Base-by-base conservation (phyloP, 2,113 vertebrate species). In the Mionectes macconnelli region DNA sequence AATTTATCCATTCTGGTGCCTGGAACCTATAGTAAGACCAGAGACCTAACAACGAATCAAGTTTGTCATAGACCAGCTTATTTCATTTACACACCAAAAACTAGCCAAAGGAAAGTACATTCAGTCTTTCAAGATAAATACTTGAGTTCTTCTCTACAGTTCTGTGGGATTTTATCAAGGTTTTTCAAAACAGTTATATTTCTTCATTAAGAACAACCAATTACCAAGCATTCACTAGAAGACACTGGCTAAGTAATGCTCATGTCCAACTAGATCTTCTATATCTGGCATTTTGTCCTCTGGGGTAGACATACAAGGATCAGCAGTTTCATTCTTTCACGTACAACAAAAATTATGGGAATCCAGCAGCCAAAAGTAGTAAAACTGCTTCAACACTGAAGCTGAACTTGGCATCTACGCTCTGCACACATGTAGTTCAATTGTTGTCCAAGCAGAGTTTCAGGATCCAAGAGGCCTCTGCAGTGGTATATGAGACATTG, bases 301-400 rank as follows among this genome's bases (percentile, higher is more conserved):
- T 78, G 68, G 42, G 82, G 69, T 39, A 87, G 94, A 94, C 66
- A 93, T 91, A 78, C 93, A 95, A 92, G 84, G 80, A 87, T 75
- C 60, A 24, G 86, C 89, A 97, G 95, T 94, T 92, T 89, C 95
- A 96, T 96, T 97, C 93, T 87, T 94, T 78, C 96, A 97, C 80
- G 64, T 93, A 95, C 69, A 60, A 49, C 64, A 95, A 84, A 94
- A 95, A 91, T 67, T 92, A 92, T 89, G 76, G 86, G 64, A 69
- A 78, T 64, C 40, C 77, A 84, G 84, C 56, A 91, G 96, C 96
- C 96, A 97, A 97, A 75, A 44, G 94, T 87, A 96, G 96, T 97
- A 96, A 96, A 96, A 96, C 64, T 94, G 89, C 77, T 88, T 92
- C 76, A 89, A 13, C 27, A 44, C 31, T 94, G 91, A 94, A 90